Base-by-base conservation (phyloP, 2,888 invertebrate species). In the Rapana venosa region DNA sequence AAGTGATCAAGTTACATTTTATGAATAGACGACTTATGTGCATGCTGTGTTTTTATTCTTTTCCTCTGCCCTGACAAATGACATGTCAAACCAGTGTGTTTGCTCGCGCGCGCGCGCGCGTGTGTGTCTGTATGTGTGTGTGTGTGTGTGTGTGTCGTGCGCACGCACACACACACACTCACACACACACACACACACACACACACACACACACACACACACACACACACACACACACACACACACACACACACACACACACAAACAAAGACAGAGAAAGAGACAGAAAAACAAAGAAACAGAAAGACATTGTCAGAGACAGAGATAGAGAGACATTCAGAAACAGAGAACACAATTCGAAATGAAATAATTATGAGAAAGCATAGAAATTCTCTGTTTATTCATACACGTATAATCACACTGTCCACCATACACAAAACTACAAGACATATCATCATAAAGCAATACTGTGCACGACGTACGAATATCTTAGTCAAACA, bases 161-260 rank as follows among this genome's bases (percentile, higher is more conserved):
- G 5, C 77, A 30, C 87, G 56, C 84, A 56, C 17, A 56, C 84
- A 20, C 36, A 84, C 47, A 26, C 84, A n/a, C 84, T 47, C 84
- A 30, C 32, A 85, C 86, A 86, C 30, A 89, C 86, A 74, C 20
- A 26, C 81, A 87, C 66, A 87, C 87, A 87, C 35, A 87, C 87
- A 87, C 35, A 87, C 87, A 87, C 35, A 87, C 87, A 87, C 66
- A 66, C 66, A 70, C 35, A 87, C 66, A 87, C 66, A 70, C 66
- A 36, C 35, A 36, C 66, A 36, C 66, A 26, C 1, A 26, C 87
- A 26, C 32, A 70, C 35, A 66, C 35, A 70, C 66, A 66, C 66
- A 70, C 35, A 66, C 35, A 87, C 87, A 87, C 35, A 87, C 66
- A 66, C 35, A 87, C 66, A 87, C 87, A 87, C 35, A 66, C 35